Conservation (phyloP, 2,113 vertebrate genomes). For the Dermatemys mawii region DNA sequence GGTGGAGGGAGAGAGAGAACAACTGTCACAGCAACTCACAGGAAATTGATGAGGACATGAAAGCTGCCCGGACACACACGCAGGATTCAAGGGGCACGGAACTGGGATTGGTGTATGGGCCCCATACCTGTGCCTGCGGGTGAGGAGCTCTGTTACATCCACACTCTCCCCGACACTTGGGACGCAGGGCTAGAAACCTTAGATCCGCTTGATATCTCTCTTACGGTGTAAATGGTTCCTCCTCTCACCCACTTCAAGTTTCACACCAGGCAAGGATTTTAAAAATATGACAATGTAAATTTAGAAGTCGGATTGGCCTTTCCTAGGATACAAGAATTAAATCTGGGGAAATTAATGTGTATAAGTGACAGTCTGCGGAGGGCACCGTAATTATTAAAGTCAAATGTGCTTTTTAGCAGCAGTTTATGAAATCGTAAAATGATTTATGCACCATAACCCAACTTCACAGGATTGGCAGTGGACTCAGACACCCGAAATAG, state of each 20-base stretch:
- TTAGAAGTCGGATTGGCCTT: not conserved
- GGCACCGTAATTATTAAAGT: not conserved
- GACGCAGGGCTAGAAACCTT: not conserved
- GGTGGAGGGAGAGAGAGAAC: not conserved
- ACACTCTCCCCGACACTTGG: not conserved
- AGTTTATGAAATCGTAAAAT: not conserved
- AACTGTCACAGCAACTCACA: not conserved
- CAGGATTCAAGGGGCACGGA: not conserved
- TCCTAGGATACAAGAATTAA: not conserved
- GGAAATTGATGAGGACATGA: not conserved
- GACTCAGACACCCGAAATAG: not conserved
- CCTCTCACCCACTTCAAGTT: not conserved
- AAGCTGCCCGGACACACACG: not conserved
- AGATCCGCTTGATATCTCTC: not conserved
- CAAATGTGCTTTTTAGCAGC: not conserved
- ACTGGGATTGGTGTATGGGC: not conserved
- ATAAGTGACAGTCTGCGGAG: not conserved
- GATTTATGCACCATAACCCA: too few relatives aligned
- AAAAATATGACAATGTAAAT: not conserved
- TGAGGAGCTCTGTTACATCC: not conserved
- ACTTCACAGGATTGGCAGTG: not conserved
- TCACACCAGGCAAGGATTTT: not conserved
- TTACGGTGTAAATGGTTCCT: not conserved
- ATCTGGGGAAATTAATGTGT: not conserved
- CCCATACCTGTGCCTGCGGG: not conserved